A percentile compares a stretch with the other conserved stretches of the same genome.
Conservation (phyloP, 1,140 invertebrate species). For the Fragariocoptes setiger region DNA sequence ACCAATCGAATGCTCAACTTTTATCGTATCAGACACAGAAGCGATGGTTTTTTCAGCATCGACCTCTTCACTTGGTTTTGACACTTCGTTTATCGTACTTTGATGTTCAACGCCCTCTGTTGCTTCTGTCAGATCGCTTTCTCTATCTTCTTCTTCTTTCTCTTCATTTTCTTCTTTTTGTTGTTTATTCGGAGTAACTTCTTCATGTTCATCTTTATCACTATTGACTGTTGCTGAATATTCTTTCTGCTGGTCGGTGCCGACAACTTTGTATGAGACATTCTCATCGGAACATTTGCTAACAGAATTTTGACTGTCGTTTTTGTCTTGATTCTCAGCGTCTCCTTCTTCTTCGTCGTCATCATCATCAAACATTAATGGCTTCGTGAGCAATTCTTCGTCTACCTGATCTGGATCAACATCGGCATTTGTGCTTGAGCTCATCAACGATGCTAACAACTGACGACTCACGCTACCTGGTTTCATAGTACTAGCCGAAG, state of each 20-base stretch:
- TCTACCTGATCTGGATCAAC: too few species aligned
- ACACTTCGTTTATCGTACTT: too few species aligned
- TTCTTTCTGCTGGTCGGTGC: too few species aligned
- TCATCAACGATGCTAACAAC: too few species aligned
- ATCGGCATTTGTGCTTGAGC: too few species aligned
- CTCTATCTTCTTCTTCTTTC: not conserved
- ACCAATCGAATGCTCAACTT: not conserved
- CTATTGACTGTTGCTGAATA: not conserved
- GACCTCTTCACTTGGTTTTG: not conserved
- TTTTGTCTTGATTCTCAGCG: constrained; percentile 3
- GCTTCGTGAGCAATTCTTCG: not conserved
- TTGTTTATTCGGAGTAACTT: not conserved
- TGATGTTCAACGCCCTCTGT: too few species aligned
- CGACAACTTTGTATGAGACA: too few species aligned
- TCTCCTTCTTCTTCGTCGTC: not conserved
- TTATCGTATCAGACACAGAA: not conserved
- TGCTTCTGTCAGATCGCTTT: too few species aligned
- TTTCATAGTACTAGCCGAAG: too few species aligned
- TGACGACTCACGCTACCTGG: too few species aligned
- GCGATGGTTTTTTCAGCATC: not conserved
- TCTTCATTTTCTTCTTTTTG: not conserved
- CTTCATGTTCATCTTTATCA: not conserved
- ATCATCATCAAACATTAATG: not conserved
- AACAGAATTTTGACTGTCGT: not conserved
- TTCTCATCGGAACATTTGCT: too few species aligned